These are phyloP conservation scores for Struthidea cinerea DNA, from an alignment of 2,113 vertebrate genomes.

Conservation along the genomic window DNA sequence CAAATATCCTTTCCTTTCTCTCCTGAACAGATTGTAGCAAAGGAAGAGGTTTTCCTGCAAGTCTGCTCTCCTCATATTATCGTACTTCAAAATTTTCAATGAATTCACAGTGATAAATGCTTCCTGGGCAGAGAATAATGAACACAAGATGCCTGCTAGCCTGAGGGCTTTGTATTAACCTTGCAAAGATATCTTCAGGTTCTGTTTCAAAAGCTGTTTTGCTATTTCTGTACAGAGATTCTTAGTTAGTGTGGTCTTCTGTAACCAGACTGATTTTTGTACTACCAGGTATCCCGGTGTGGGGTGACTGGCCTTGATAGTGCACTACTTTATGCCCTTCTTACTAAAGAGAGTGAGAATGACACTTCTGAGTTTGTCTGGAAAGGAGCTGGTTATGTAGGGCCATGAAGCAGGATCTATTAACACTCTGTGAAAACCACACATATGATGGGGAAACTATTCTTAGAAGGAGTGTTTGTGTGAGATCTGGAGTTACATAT, in stretches of 20 bases:
- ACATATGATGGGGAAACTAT: not conserved
- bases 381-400: not conserved
- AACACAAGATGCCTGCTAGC: not conserved
- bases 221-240: not conserved
- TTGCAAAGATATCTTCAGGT: not conserved
- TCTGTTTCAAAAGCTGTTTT: not conserved
- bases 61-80: not conserved
- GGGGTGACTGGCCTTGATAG: not conserved
- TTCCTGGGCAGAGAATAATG: constrained; percentile 29
- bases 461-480: not conserved
- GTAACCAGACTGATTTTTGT: not conserved
- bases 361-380: not conserved
- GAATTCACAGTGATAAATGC: constrained; percentile 6
- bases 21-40: constrained; percentile 21
- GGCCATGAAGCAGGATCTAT: not conserved
- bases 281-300: not conserved
- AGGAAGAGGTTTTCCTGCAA: constrained; percentile 16
- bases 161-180: not conserved
- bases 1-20: constrained; percentile 13
- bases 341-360: not conserved
- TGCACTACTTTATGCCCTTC: not conserved
- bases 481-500: not conserved
- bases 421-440: not conserved
- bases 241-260: not conserved
- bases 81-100: constrained; percentile 6